phyloP scores from a whole-genome alignment of 2,113 vertebrate genomes.

The Bufo bufo region DNA sequence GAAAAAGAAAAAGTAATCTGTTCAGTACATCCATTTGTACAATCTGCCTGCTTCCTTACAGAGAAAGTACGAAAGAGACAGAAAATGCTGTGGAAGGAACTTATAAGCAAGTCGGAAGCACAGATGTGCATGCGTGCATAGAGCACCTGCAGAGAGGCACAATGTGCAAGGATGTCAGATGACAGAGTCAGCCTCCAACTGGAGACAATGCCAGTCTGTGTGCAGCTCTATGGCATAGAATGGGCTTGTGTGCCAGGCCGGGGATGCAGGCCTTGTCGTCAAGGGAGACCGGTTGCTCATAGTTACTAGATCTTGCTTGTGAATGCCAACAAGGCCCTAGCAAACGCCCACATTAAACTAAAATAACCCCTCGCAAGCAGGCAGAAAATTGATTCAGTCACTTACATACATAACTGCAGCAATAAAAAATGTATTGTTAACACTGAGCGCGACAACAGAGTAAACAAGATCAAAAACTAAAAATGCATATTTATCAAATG shows the following conservation, averaged over 20 bases:
- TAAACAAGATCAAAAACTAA: no score
- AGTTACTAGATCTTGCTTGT: conserved; percentile 31
- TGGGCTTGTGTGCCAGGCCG: conserved; percentile 26
- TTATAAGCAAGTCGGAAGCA: conserved; percentile 12
- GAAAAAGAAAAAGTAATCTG: not conserved
- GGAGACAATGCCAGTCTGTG: conserved; percentile 52
- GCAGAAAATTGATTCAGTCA: not conserved
- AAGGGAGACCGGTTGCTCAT: conserved; percentile 39
- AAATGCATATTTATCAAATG: no score
- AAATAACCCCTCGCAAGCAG: conserved; percentile 20
- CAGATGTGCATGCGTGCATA: conserved; percentile 31
- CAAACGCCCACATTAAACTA: conserved; percentile 18
- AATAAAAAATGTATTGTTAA: no score
- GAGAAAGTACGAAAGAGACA: not conserved
- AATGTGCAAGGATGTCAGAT: conserved; percentile 45
- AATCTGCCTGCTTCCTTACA: conserved; percentile 13
- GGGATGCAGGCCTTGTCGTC: conserved; percentile 17
- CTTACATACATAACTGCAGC: not conserved
- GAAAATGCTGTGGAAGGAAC: not conserved
- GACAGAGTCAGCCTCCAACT: conserved; percentile 24
- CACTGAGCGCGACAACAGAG: no score
- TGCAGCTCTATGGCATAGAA: conserved; percentile 49
- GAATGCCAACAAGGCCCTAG: conserved; percentile 41
- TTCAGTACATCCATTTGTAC: conserved; percentile 39
- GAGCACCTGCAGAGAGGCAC: conserved; percentile 40